phyloP scores from a whole-genome alignment of 2,888 invertebrate genomes.

The Phanerotoma sp. region DNA sequence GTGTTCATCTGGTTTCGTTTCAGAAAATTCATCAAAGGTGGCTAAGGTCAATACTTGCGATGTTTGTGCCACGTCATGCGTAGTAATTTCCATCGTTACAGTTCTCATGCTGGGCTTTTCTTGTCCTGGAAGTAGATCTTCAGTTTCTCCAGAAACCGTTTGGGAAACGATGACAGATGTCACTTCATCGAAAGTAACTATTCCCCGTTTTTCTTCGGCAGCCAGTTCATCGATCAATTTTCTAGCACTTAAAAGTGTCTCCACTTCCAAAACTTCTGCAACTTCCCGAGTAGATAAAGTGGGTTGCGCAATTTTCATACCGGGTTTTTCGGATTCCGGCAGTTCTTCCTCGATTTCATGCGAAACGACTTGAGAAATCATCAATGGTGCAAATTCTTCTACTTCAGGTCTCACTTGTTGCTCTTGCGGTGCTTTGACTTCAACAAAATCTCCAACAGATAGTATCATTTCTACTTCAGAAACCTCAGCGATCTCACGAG shows the following conservation, averaged over 20 bases:
- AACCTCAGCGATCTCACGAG: slow-evolving; percentile 46
- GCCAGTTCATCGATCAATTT: slow-evolving; percentile 34
- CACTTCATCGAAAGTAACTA: slow-evolving; percentile 21
- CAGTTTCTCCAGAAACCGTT: slow-evolving; percentile 27
- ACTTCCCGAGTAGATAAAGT: no score
- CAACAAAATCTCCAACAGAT: slow-evolving; percentile 39
- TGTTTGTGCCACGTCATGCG: slow-evolving; percentile 44
- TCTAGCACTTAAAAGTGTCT: slow-evolving; percentile 43
- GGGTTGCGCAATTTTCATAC: no score
- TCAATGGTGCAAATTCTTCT: slow-evolving; percentile 42
- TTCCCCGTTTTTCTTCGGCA: slow-evolving; percentile 25
- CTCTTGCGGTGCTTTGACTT: slow-evolving; percentile 34
- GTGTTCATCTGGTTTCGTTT: slow-evolving; percentile 28
- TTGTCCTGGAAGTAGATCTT: slow-evolving; percentile 31
- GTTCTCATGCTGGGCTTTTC: slow-evolving; percentile 44
- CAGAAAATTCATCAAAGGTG: slow-evolving; percentile 24
- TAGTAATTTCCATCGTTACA: slow-evolving; percentile 48
- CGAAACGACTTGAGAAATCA: slow-evolving; percentile 41
- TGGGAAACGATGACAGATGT: slow-evolving; percentile 32
- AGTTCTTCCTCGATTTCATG: slow-evolving; percentile 41
- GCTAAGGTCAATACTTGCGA: slow-evolving; percentile 35
- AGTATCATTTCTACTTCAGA: slow-evolving; percentile 41
- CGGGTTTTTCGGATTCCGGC: slow-evolving; percentile 33
- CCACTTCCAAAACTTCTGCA: slow-evolving; percentile 36
- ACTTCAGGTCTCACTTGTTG: slow-evolving; percentile 40